Conservation (phyloP, 2,797 vertebrate genomes). For the Bradypodion pumilum region DNA sequence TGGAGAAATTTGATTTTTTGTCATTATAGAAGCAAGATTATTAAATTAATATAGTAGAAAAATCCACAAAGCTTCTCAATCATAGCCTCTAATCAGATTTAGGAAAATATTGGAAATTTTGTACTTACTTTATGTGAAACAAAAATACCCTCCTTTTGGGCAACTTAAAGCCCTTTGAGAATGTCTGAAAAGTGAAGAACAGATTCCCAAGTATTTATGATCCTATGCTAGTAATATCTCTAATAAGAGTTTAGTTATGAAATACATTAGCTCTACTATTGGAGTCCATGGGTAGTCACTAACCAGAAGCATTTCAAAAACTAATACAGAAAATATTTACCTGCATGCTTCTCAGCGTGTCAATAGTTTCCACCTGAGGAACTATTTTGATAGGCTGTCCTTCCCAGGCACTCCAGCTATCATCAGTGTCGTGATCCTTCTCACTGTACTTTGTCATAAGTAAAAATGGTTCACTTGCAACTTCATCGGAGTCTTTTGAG, state of each 20-base stretch:
- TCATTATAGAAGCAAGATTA: background rate
- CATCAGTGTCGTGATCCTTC: conserved; percentile 68
- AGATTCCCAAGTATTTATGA: background rate
- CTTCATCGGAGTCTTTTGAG: conserved; percentile 91
- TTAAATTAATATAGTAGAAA: background rate
- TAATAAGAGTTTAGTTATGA: background rate
- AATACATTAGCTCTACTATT: background rate
- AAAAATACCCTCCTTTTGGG: background rate
- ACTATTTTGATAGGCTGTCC: conserved; percentile 86
- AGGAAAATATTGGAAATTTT: background rate
- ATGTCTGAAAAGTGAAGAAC: background rate
- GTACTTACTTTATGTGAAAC: background rate
- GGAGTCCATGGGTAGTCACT: too few species aligned
- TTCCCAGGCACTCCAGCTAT: conserved; percentile 86
- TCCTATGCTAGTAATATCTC: background rate
- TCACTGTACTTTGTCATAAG: conserved; percentile 90
- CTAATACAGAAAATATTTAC: conserved; percentile 65
- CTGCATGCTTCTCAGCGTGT: conserved; percentile 92
- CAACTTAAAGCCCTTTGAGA: background rate
- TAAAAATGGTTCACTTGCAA: conserved; percentile 86
- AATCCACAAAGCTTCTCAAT: background rate
- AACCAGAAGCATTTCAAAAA: background rate
- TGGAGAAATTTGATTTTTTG: background rate
- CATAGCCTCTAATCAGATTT: background rate
- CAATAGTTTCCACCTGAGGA: conserved; percentile 91